Evolutionary conservation across 1,140 invertebrate species (phyloP).

Genomic region (Meteorus sp.): DNA sequence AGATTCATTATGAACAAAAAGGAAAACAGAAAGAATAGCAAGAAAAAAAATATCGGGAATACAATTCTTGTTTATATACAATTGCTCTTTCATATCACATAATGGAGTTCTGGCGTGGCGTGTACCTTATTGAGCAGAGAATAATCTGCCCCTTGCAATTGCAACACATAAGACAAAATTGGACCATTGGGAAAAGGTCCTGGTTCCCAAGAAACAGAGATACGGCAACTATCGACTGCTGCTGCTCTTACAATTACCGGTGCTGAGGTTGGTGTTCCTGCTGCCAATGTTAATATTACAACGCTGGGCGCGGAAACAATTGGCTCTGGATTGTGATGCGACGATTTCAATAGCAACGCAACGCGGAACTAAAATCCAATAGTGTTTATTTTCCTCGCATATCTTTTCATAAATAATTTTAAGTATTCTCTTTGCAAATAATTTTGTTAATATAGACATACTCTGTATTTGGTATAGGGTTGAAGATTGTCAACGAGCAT

Average conservation of each 20-base stretch:
- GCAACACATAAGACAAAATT: conserved; percentile 80
- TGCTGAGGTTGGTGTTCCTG: conserved; percentile 72
- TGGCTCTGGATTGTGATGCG: conserved; percentile 66
- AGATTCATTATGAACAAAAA: conserved; percentile 13
- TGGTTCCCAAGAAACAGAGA: conserved; percentile 85
- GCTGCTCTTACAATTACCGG: conserved; percentile 75
- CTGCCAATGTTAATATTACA: conserved; percentile 76
- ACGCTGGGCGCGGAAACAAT: conserved; percentile 79
- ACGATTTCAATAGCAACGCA: conserved; percentile 68
- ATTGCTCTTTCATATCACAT: too few species aligned
- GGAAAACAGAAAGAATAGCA: background rate
- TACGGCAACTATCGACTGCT: conserved; percentile 78
- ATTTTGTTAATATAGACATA: conserved; percentile 51
- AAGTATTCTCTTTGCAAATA: background rate
- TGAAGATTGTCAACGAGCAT: conserved; percentile 75
- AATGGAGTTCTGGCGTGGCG: conserved; percentile 57
- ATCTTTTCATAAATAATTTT: conserved; percentile 27
- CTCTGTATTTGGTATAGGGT: conserved; percentile 87
- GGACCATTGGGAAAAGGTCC: conserved; percentile 86
- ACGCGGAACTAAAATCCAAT: conserved; percentile 77
- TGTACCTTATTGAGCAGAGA: conserved; percentile 66
- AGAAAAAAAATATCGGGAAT: too few species aligned
- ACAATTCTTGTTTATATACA: too few species aligned
- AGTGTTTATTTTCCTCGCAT: background rate
- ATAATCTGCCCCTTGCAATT: conserved; percentile 63